These are phyloP conservation scores for Aphidoletes aphidimyza DNA, from an alignment of 2,888 invertebrate species.

Conservation along the genomic window DNA sequence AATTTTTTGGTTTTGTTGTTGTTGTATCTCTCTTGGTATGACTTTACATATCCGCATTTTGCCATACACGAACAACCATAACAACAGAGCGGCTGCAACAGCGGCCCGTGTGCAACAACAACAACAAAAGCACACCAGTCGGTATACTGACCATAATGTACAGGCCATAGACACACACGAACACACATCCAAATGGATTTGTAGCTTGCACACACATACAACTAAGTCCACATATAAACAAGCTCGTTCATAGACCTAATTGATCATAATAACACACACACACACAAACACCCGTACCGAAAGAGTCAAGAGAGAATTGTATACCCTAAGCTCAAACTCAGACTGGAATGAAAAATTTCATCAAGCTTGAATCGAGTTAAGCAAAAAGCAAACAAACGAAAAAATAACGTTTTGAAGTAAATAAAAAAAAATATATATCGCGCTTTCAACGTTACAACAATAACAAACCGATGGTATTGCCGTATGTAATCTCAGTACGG, in stretches of 20 bases:
- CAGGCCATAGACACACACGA: background rate
- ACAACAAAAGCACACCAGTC: background rate
- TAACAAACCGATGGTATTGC: background rate
- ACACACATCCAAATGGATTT: background rate
- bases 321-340: too few species aligned
- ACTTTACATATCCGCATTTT: constrained; percentile 19
- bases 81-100: background rate
- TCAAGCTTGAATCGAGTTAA: constrained; percentile 25
- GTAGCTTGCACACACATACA: background rate
- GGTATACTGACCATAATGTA: too few species aligned
- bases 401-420: constrained; percentile 17
- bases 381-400: background rate
- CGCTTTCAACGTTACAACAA: constrained; percentile 29
- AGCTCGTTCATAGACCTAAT: background rate
- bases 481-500: background rate
- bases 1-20: too few species aligned
- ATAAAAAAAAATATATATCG: background rate
- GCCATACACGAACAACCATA: background rate
- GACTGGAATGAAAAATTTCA: constrained; percentile 22
- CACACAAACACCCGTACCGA: too few species aligned
- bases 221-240: background rate
- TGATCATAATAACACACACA: background rate
- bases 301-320: background rate
- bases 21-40: background rate
- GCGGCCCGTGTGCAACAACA: too few species aligned